A percentile compares a stretch with the other conserved stretches of the same genome.
phyloP scores from a whole-genome alignment of 2,797 vertebrate genomes.

The Manis crassicaudata region DNA sequence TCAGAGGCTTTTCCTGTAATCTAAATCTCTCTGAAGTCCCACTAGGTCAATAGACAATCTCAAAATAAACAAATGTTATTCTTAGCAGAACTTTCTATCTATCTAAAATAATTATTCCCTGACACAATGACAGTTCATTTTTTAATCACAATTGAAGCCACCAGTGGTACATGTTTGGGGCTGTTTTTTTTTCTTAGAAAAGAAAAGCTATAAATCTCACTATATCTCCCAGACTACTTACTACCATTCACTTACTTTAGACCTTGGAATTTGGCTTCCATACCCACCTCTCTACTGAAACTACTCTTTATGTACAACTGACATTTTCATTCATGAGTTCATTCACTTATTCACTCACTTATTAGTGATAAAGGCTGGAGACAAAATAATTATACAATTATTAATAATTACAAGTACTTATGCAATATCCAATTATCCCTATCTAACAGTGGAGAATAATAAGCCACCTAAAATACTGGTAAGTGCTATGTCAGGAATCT shows the following conservation, averaged over 20 bases:
- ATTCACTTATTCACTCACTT: not conserved
- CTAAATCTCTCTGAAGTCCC: constrained; percentile 59
- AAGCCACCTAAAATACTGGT: not conserved
- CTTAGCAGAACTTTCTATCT: constrained; percentile 45
- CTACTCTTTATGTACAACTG: not conserved
- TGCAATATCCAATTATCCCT: not conserved
- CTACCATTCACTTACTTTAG: not conserved
- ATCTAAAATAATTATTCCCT: constrained; percentile 21
- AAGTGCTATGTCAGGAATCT: not conserved
- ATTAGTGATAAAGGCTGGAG: not conserved
- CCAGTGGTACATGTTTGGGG: not conserved
- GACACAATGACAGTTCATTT: constrained; percentile 19
- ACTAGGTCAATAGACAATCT: constrained; percentile 56
- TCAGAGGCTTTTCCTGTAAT: constrained; percentile 53
- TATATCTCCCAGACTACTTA: not conserved
- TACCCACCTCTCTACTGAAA: constrained; percentile 7
- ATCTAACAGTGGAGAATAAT: not conserved
- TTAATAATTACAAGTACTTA: too few species aligned
- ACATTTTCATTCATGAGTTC: constrained; percentile 24
- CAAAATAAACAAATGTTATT: constrained; percentile 66
- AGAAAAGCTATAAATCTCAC: not conserved
- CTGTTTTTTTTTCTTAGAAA: constrained; percentile 28
- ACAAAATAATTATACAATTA: not conserved
- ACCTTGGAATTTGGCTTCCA: constrained; percentile 31
- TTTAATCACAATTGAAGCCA: constrained; percentile 11